These are phyloP conservation scores for Gallirallus australis DNA, from an alignment of 2,797 vertebrate genomes.

Conservation along the genomic window DNA sequence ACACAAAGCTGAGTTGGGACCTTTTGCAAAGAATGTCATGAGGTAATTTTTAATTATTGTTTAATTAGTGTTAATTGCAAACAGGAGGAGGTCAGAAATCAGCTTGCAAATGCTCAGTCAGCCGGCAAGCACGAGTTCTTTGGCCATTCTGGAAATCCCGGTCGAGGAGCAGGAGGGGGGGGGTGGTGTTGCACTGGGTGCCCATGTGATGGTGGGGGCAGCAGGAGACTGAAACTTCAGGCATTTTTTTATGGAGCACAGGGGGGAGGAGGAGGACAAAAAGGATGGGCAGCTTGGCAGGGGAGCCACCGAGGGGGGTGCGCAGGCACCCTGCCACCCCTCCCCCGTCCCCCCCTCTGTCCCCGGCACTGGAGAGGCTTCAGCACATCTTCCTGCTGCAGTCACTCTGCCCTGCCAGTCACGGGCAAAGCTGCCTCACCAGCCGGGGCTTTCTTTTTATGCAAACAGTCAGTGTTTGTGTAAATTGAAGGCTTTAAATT, in stretches of 20 bases:
- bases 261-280: not conserved
- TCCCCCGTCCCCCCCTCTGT: too few species aligned
- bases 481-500: rapidly evolving
- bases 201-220: too few species aligned
- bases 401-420: rapidly evolving
- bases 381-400: too few species aligned
- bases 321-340: not conserved
- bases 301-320: too few species aligned
- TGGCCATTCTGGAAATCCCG: not conserved
- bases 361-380: not conserved
- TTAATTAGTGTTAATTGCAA: slow-evolving; percentile 60
- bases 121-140: not conserved
- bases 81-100: slow-evolving; percentile 9
- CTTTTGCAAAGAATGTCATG: not conserved
- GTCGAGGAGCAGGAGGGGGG: not conserved
- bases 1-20: not conserved
- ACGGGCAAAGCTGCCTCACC: not conserved
- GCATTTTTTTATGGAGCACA: not conserved
- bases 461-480: too few species aligned
- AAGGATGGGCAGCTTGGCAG: not conserved
- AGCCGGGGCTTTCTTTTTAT: too few species aligned
- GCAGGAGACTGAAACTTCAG: not conserved
- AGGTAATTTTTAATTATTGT: slow-evolving; percentile 19
- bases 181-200: not conserved
- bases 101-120: not conserved